These are phyloP conservation scores for Platyscapa corneri DNA, from an alignment of 1,140 invertebrate species.

Conservation along the genomic window DNA sequence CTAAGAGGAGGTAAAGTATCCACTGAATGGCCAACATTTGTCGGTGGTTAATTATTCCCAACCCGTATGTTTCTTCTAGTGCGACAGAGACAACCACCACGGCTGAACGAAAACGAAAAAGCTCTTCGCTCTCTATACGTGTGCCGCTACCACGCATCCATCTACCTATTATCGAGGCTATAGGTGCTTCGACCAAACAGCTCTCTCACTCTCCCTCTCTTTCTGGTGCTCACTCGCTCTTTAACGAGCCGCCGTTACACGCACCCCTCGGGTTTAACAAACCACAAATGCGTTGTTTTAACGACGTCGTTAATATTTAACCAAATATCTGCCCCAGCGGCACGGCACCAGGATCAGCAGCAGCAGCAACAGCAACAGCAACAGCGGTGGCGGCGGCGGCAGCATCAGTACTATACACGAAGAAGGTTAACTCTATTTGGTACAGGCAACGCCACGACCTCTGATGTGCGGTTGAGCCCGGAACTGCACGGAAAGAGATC, in stretches of 20 bases:
- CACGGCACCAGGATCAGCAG: not conserved
- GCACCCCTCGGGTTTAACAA: constrained; percentile 65
- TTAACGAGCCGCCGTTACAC: constrained; percentile 59
- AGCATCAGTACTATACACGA: not conserved
- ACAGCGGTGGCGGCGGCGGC: too few species aligned
- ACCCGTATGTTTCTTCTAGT: not conserved
- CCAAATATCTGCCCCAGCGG: constrained; percentile 66
- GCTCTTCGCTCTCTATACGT: not conserved
- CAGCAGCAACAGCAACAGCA: not conserved
- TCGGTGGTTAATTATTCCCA: constrained; percentile 24
- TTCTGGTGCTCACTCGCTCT: constrained; percentile 38
- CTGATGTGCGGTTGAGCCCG: constrained; percentile 45
- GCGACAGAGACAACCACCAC: not conserved
- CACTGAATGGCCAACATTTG: constrained; percentile 15
- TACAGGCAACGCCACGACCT: constrained; percentile 29
- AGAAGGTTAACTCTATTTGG: not conserved
- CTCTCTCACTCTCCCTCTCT: not conserved
- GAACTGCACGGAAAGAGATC: constrained; percentile 20
- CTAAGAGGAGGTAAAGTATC: constrained; percentile 22
- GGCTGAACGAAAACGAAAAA: not conserved
- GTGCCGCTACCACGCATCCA: constrained; percentile 25
- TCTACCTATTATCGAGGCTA: constrained; percentile 49
- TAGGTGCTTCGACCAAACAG: constrained; percentile 58
- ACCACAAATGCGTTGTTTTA: constrained; percentile 75
- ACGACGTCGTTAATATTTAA: constrained; percentile 75